A percentile compares a stretch with the other conserved stretches of the same genome.
phyloP scores from a whole-genome alignment of 2,888 invertebrate species.

The Trichogramma dendrolimi region DNA sequence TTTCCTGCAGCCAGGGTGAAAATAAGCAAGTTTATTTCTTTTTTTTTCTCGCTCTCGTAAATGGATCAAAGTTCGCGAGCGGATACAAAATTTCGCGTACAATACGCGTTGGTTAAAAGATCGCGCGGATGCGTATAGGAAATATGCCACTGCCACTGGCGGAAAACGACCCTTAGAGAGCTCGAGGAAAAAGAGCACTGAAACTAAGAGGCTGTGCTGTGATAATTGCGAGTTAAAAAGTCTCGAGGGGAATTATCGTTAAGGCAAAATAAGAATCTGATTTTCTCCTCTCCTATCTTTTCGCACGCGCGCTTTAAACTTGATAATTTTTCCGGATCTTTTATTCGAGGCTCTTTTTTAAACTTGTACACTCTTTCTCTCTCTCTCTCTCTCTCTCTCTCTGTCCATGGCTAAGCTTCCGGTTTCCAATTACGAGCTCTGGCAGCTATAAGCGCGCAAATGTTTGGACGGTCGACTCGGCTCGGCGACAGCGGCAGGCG shows the following conservation, averaged over 20 bases:
- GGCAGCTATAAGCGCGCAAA: conserved; percentile 3
- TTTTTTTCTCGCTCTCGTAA: too few species aligned
- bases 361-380: too few species aligned
- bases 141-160: too few species aligned
- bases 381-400: neutral
- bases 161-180: neutral
- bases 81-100: too few species aligned
- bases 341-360: too few species aligned
- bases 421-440: conserved; percentile 27
- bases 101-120: too few species aligned
- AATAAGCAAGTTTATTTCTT: too few species aligned
- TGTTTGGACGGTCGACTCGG: conserved; percentile 5
- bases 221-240: conserved; percentile 28
- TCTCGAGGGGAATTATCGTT: conserved; percentile 24
- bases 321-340: too few species aligned
- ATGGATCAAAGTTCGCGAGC: too few species aligned
- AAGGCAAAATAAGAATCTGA: conserved; percentile 28
- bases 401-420: conserved; percentile 17
- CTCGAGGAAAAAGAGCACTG: conserved; percentile 20
- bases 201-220: conserved; percentile 21
- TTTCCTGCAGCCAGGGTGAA: too few species aligned
- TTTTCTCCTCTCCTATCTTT: conserved; percentile 4
- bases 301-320: neutral
- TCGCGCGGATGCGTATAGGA: too few species aligned
- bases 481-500: conserved; percentile 5